A percentile compares a stretch with the other conserved stretches of the same genome.
Evolutionary conservation across 1,140 invertebrate genomes (phyloP).

Genomic region (Artemia franciscana): DNA sequence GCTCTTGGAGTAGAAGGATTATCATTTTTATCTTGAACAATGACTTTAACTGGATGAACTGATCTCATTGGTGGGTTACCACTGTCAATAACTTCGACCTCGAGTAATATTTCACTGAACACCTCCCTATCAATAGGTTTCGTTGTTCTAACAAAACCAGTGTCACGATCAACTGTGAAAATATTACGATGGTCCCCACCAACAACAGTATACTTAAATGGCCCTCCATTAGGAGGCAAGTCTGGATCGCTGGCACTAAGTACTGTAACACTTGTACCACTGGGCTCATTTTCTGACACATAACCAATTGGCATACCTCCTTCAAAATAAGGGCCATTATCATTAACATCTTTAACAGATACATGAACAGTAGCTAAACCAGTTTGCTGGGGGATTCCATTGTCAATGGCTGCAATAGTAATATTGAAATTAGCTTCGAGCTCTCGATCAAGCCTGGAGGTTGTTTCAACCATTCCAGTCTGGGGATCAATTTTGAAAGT

Average conservation of each 20-base stretch:
- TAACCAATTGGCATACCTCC: conserved; percentile 36
- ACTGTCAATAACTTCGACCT: conserved; percentile 66
- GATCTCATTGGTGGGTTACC: conserved; percentile 57
- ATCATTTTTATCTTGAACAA: conserved; percentile 71
- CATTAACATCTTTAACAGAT: conserved; percentile 61
- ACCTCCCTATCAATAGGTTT: conserved; percentile 55
- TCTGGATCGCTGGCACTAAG: conserved; percentile 67
- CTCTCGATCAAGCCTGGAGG: conserved; percentile 54
- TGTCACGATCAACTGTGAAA: conserved; percentile 48
- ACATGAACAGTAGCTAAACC: conserved; percentile 59
- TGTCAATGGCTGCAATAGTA: conserved; percentile 72
- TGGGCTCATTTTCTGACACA: conserved; percentile 65
- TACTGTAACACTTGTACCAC: conserved; percentile 56
- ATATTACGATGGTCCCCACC: conserved; percentile 48
- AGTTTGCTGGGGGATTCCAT: conserved; percentile 58
- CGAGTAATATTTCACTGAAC: conserved; percentile 41
- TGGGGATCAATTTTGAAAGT: conserved; percentile 72
- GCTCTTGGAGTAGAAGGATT: conserved; percentile 61
- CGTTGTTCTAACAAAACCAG: conserved; percentile 52
- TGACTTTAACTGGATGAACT: conserved; percentile 45
- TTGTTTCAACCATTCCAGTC: conserved; percentile 53
- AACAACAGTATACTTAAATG: conserved; percentile 56
- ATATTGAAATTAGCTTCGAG: conserved; percentile 44
- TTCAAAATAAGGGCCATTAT: conserved; percentile 66
- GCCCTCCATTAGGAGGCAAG: conserved; percentile 68